phyloP scores from a whole-genome alignment of 2,797 vertebrate genomes.

The Cephalopachus bancanus region DNA sequence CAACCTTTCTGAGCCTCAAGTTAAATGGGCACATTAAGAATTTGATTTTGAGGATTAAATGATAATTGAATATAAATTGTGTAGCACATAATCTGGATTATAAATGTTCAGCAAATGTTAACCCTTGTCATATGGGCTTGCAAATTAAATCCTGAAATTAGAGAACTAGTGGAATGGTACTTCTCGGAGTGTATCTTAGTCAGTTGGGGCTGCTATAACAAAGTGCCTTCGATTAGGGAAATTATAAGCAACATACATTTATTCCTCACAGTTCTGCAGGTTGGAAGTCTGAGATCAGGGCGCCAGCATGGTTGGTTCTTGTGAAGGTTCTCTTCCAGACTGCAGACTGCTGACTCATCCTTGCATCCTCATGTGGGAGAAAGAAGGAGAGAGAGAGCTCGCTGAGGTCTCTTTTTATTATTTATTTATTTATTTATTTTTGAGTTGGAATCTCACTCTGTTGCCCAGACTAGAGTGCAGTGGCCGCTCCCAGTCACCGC shows the following conservation, averaged over 20 bases:
- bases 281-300: not conserved
- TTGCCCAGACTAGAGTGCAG: too few relatives aligned
- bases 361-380: not conserved
- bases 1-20: not conserved
- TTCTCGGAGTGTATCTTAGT: not conserved
- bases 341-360: not conserved
- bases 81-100: not conserved
- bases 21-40: not conserved
- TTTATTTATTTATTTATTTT: too few relatives aligned
- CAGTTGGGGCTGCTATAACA: not conserved
- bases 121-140: not conserved
- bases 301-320: not conserved
- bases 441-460: too few relatives aligned
- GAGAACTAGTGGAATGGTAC: not conserved
- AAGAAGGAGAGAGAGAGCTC: not conserved
- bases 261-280: not conserved
- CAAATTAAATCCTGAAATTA: conserved; percentile 39
- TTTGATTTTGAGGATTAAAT: conserved; percentile 49
- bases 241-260: not conserved
- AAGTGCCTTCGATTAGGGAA: not conserved
- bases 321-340: not conserved
- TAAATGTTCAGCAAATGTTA: not conserved
- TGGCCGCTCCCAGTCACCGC: too few relatives aligned
- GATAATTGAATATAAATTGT: not conserved
- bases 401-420: not conserved